Evolutionary conservation across 2,888 invertebrate genomes (phyloP).

Genomic region (Amiota minor): DNA sequence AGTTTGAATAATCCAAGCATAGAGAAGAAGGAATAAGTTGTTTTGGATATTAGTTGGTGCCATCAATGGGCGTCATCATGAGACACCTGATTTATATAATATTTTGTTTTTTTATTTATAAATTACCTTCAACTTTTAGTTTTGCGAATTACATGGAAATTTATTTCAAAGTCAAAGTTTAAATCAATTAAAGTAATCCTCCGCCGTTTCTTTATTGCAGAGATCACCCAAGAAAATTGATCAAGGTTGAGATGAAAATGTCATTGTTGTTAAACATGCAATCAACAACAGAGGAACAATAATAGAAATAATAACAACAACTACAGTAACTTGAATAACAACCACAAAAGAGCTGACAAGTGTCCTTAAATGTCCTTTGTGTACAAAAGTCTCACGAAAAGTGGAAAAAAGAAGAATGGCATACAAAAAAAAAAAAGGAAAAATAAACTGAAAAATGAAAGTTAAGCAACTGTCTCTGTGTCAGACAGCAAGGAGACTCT

Average conservation of each 20-base stretch:
- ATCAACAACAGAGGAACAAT: not conserved
- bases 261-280: conserved; percentile 38
- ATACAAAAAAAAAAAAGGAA: not conserved
- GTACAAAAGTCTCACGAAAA: conserved; percentile 35
- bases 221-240: conserved; percentile 11
- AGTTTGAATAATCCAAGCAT: no score
- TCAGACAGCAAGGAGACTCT: not conserved
- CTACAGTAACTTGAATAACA: conserved; percentile 11
- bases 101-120: conserved; percentile 3
- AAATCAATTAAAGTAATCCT: conserved; percentile 41
- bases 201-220: not conserved
- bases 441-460: not conserved
- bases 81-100: not conserved
- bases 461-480: not conserved
- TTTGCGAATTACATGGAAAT: conserved; percentile 36
- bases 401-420: not conserved
- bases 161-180: conserved; percentile 18
- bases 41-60: not conserved
- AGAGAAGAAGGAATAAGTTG: no score
- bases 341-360: conserved; percentile 37
- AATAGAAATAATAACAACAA: conserved; percentile 19
- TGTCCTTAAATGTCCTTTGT: conserved; percentile 37
- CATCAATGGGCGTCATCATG: not conserved
- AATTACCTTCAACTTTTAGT: conserved; percentile 10
- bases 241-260: conserved; percentile 54